Conservation (phyloP, 2,797 vertebrate genomes). For the Rhabdomys pumilio region DNA sequence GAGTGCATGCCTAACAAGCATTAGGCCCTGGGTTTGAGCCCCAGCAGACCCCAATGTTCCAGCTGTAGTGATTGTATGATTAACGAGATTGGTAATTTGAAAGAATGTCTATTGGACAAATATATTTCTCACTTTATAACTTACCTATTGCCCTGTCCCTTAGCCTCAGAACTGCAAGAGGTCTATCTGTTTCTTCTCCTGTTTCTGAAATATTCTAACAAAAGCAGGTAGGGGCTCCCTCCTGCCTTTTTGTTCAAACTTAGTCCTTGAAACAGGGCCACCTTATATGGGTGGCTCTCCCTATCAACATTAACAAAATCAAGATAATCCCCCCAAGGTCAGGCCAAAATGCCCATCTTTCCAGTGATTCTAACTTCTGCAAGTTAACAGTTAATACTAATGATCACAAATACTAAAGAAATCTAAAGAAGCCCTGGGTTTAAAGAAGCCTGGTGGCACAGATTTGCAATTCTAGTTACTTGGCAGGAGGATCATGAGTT, state of each 20-base stretch:
- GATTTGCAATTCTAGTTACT: background rate
- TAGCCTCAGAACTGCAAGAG: background rate
- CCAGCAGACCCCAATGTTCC: background rate
- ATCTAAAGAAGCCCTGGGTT: conserved; percentile 19
- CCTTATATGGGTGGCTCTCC: background rate
- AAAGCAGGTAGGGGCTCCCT: background rate
- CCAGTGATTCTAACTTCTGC: background rate
- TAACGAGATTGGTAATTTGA: conserved; percentile 16
- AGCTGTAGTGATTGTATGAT: conserved; percentile 29
- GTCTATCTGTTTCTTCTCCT: background rate
- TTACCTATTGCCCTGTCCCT: conserved; percentile 15
- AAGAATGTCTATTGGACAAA: conserved; percentile 37
- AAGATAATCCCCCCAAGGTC: background rate
- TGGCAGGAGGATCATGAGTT: background rate
- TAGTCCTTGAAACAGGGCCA: background rate
- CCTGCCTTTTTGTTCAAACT: background rate
- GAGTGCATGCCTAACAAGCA: background rate
- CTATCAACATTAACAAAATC: background rate
- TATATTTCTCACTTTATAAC: conserved; percentile 17
- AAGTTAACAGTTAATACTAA: background rate
- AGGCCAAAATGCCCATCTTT: background rate
- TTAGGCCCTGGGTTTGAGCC: background rate
- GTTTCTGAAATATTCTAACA: background rate
- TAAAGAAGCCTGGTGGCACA: conserved; percentile 3
- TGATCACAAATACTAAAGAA: background rate